Evolutionary conservation across 2,113 vertebrate species (phyloP), one percentile per base, ranked within the genome.

Genomic region (Thomomys bottae): DNA sequence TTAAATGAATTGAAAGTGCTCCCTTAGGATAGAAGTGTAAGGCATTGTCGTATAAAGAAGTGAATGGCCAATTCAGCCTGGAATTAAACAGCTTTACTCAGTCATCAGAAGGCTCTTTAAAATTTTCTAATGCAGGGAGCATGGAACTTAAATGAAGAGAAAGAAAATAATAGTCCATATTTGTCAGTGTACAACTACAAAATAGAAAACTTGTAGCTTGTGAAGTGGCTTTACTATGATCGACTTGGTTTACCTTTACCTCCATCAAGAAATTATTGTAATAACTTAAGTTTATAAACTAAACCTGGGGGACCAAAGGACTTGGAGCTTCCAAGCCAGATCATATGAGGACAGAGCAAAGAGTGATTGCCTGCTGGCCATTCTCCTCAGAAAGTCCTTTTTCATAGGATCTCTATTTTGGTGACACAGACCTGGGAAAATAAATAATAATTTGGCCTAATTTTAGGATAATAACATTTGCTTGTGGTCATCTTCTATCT

Each of bases 31-130:
- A 88, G 81, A 90, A 81, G 57, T 45, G 24, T 32, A 77, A 68
- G 34, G 83, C 59, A 45, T 59, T 68, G 64, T 89, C 77, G 17
- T 77, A n/a, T 78, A 88, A 84, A 76, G 49, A 89, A 84, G 76
- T 61, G 57, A 81, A 75, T 4, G 3, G 36, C 87, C 88, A 81
- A 15, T 88, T 83, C 89, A 84, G 30, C 76, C 42, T 76, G 93
- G 88, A 89, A 73, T 91, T 85, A 91, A 92, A 94, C 79, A 67
- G 57, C 67, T 83, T 93, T 30, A 64, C 57, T 91, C 40, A n/a
- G 14, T 91, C 76, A 91, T 91, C 87, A 86, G 73, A 84, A 59
- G 49, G 8, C 40, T 90, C 67, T 80, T 91, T 81, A 77, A 89
- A 94, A 85, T 93, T 88, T 72, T 92, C 67, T 84, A 93, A 83